These are phyloP conservation scores for Drosophila micromelanica DNA, from an alignment of 1,140 invertebrate species.

Conservation along the genomic window DNA sequence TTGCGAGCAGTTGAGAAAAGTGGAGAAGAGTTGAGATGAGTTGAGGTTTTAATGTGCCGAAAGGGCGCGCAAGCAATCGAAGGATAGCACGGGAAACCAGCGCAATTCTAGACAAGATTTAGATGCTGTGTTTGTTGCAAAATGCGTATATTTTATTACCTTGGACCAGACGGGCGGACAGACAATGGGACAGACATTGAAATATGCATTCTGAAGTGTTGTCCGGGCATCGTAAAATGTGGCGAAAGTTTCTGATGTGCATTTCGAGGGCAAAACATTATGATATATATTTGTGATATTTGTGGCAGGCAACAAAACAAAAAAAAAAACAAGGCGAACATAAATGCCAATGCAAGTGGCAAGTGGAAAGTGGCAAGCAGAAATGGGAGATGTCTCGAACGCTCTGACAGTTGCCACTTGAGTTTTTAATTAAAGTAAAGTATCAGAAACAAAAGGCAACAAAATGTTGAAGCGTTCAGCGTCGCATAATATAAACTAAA, in stretches of 20 bases:
- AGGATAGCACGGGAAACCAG: slow-evolving; percentile 52
- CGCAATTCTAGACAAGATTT: slow-evolving; percentile 74
- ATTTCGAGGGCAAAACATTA: slow-evolving; percentile 32
- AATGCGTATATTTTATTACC: slow-evolving; percentile 78
- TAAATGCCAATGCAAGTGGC: slow-evolving; percentile 39
- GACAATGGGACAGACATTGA: slow-evolving; percentile 58
- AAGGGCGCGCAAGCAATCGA: slow-evolving; percentile 72
- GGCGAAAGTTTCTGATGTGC: slow-evolving; percentile 39
- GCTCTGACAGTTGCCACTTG: slow-evolving; percentile 64
- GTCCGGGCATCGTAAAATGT: slow-evolving; percentile 53
- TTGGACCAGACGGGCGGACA: slow-evolving; percentile 43
- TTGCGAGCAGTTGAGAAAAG: not conserved
- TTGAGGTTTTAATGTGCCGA: slow-evolving; percentile 70
- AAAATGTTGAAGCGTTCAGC: slow-evolving; percentile 59
- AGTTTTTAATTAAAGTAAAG: slow-evolving; percentile 79
- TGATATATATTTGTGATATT: slow-evolving; percentile 32
- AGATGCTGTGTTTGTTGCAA: slow-evolving; percentile 67
- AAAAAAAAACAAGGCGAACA: not conserved
- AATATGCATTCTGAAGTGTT: slow-evolving; percentile 76
- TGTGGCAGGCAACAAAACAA: slow-evolving; percentile 16
- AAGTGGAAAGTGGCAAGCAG: not conserved
- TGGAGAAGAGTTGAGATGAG: slow-evolving; percentile 20
- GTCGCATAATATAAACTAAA: slow-evolving; percentile 66
- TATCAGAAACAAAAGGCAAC: slow-evolving; percentile 71
- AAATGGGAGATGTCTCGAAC: slow-evolving; percentile 3